phyloP scores from a whole-genome alignment of 1,140 invertebrate genomes.

The Zaprionus tsacasi region DNA sequence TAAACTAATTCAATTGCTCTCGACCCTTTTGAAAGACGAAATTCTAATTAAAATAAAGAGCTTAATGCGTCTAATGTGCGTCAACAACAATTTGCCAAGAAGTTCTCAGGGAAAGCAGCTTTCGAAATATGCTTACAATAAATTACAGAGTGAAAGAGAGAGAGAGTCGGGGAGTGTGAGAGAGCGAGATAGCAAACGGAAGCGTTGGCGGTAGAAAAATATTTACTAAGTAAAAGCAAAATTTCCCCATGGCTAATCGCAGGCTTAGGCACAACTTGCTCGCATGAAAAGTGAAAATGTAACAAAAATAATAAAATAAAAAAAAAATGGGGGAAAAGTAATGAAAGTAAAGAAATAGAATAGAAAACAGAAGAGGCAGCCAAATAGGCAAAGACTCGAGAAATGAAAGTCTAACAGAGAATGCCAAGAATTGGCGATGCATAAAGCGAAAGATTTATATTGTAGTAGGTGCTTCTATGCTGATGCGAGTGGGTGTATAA shows the following conservation, averaged over 20 bases:
- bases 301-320: conserved; percentile 28
- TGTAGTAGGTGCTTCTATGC: conserved; percentile 17
- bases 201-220: conserved; percentile 27
- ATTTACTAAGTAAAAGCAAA: conserved; percentile 20
- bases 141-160: conserved; percentile 14
- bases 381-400: conserved; percentile 33
- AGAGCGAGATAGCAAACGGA: background rate
- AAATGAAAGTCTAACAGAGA: conserved; percentile 23
- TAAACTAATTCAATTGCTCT: conserved; percentile 41
- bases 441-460: conserved; percentile 53
- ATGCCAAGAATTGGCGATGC: conserved; percentile 44
- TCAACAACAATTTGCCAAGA: conserved; percentile 21
- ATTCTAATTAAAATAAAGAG: conserved; percentile 43
- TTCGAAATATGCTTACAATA: conserved; percentile 38
- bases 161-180: background rate
- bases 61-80: conserved; percentile 39
- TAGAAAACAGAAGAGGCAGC: conserved; percentile 19
- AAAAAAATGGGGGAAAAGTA: conserved; percentile 10
- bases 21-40: conserved; percentile 17
- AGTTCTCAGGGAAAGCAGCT: conserved; percentile 16
- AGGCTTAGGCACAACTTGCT: conserved; percentile 29
- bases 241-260: conserved; percentile 39
- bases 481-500: conserved; percentile 11
- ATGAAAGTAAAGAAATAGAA: conserved; percentile 14
- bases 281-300: conserved; percentile 46